A percentile compares a stretch with the other conserved stretches of the same genome.
These are phyloP conservation scores for Psettodes erumei DNA, from an alignment of 2,113 vertebrate genomes.

Conservation along the genomic window DNA sequence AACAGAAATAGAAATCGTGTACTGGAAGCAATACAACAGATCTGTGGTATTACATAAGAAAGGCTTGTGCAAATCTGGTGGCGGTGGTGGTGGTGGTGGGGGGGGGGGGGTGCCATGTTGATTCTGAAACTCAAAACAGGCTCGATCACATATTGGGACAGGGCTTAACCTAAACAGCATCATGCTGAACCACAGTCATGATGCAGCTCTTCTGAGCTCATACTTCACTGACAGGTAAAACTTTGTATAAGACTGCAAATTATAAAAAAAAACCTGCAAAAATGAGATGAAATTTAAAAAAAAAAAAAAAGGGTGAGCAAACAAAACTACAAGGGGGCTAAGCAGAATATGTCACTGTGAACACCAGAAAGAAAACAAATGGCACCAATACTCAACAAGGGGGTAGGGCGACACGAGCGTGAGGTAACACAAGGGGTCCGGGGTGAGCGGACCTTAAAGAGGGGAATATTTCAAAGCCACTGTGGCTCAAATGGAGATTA, in stretches of 20 bases:
- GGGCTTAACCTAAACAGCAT: slow-evolving; percentile 16
- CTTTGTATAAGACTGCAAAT: background rate
- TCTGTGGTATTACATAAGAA: slow-evolving; percentile 72
- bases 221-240: background rate
- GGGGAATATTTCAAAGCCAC: slow-evolving; percentile 10
- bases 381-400: background rate
- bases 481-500: background rate
- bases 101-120: slow-evolving; percentile 39
- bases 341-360: slow-evolving; percentile 1
- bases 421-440: slow-evolving; percentile 1
- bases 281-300: slow-evolving; percentile 1
- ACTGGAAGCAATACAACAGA: slow-evolving; percentile 70
- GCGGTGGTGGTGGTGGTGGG: too few relatives aligned
- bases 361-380: slow-evolving; percentile 9
- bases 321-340: background rate
- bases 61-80: slow-evolving; percentile 38
- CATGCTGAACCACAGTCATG: slow-evolving; percentile 1
- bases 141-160: slow-evolving; percentile 15
- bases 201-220: slow-evolving; percentile 2
- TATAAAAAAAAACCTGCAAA: slow-evolving; percentile 17
- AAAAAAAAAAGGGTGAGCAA: slow-evolving; percentile 18
- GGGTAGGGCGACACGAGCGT: background rate
- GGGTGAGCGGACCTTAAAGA: background rate
- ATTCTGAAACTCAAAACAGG: slow-evolving; percentile 45
- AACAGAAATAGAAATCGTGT: slow-evolving; percentile 76